Base-by-base conservation (phyloP, 92 coral and sea anemone species). In the Muricea muricata region DNA sequence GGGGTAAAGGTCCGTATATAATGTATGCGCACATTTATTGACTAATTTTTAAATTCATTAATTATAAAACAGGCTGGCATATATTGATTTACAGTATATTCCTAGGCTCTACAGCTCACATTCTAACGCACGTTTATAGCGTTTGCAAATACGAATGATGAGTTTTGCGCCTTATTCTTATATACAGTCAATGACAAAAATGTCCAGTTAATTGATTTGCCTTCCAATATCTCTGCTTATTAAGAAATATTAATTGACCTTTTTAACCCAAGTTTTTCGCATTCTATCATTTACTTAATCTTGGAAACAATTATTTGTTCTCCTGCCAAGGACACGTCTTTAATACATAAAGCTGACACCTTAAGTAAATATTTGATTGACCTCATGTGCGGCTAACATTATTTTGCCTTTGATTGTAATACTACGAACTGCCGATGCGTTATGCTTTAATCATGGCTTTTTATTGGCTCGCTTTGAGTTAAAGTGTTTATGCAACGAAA, bases 351-450 rank as follows among this genome's bases (percentile, higher is more conserved):
- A 30, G 30, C n/a, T 63, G 70, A 63, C 70, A 28, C 37, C 70
- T 26, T 63, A 25, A 11, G 70, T 32, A 29, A 63, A 63, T 63
- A 63, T 63, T 63, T 63, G 37, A 63, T 63, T 28, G 70, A 63
- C 70, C 70, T 63, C 70, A 63, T 26, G 70, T 11, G 30, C 70
- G 30, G 30, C 70, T 25, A 32, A 63, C 30, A 13, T 9, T 2
- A 52, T 63, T 63, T 29, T 28, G 37, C 70, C 34, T 63, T 63
- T 63, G 37, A 63, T 63, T 26, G 37, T 28, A 63, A 63, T 28
- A 28, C 28, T 63, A 63, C 10, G 37, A 32, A 32, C 37, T 39
- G 39, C 70, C 39, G 15, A 14, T 63, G 30, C n/a, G n/a, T n/a
- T 13, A 32, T 63, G 12, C 18, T 63, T 28, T 30, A 30, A 4